Percentiles rank a stretch among this genome's conserved stretches.
Conservation (phyloP, 2,888 invertebrate genomes). For the Sericinus montela region DNA sequence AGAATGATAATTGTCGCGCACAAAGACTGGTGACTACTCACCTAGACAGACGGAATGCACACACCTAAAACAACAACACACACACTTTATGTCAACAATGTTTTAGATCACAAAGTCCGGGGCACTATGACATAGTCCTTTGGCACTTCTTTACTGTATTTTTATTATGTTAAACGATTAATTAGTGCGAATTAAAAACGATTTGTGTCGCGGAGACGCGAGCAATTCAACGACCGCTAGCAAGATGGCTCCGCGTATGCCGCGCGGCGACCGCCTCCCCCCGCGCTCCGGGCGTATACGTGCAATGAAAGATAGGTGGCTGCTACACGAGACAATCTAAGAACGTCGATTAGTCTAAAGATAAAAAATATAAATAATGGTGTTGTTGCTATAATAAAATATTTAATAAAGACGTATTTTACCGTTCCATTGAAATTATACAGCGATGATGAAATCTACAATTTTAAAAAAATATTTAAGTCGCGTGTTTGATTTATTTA, state of each 20-base stretch:
- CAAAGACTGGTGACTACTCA: slow-evolving; percentile 73
- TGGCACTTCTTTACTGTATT: slow-evolving; percentile 44
- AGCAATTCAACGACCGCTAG: slow-evolving; percentile 70
- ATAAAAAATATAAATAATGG: slow-evolving; percentile 28
- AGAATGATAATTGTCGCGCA: slow-evolving; percentile 78
- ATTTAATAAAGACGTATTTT: too few species aligned
- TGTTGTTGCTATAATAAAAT: too few species aligned
- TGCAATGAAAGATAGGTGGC: slow-evolving; percentile 79
- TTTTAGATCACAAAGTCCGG: slow-evolving; percentile 36
- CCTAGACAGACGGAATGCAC: slow-evolving; percentile 71
- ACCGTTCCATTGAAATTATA: too few species aligned
- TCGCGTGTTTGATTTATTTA: too few species aligned
- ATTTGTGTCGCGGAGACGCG: slow-evolving; percentile 70
- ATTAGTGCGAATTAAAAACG: slow-evolving; percentile 73
- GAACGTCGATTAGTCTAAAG: slow-evolving; percentile 43
- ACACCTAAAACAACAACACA: slow-evolving; percentile 66
- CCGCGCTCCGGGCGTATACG: slow-evolving; percentile 69
- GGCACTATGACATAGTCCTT: slow-evolving; percentile 39
- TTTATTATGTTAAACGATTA: slow-evolving; percentile 56
- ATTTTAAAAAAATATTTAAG: too few species aligned
- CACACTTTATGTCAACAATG: slow-evolving; percentile 55
- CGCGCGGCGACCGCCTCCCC: slow-evolving; percentile 61
- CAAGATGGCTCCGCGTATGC: slow-evolving; percentile 70
- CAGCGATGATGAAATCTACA: too few species aligned
- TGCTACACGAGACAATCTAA: slow-evolving; percentile 47